Evolutionary conservation across 2,797 vertebrate species (phyloP).

Genomic region (Chaunax sp.): DNA sequence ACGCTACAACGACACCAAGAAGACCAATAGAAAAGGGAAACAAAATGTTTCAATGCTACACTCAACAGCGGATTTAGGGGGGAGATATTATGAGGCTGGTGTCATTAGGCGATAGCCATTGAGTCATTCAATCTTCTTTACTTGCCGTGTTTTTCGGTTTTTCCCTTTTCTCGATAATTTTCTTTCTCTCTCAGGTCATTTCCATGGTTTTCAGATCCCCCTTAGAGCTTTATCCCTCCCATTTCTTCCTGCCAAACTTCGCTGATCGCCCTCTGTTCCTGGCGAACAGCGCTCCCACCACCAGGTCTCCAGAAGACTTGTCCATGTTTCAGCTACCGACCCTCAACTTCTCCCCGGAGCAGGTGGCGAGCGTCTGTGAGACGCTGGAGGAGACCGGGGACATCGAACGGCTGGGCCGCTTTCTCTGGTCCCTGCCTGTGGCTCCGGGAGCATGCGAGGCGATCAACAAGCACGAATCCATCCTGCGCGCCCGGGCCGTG

Average conservation of each 20-base stretch:
- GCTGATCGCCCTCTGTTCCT: conserved; percentile 96
- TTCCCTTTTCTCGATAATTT: conserved; percentile 89
- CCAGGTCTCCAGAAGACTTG: conserved; percentile 98
- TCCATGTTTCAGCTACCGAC: conserved; percentile 99
- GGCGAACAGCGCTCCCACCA: conserved; percentile 94
- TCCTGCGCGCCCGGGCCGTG: conserved; percentile 97
- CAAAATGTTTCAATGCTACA: conserved; percentile 99
- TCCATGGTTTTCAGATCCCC: conserved; percentile 99
- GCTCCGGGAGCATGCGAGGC: conserved; percentile 98
- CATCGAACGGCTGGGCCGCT: conserved; percentile 98
- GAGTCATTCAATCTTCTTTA: conserved; percentile 96
- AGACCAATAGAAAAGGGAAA: conserved; percentile 99
- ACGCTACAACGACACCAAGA: conserved; percentile 97
- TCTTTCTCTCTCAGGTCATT: conserved; percentile 95
- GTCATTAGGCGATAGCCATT: conserved; percentile 99
- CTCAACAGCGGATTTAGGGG: conserved; percentile 99
- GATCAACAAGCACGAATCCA: conserved; percentile 99
- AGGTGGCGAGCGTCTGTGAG: conserved; percentile 99
- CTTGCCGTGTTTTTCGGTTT: conserved; percentile 86
- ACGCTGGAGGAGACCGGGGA: conserved; percentile 99
- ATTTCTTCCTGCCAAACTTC: conserved; percentile 99
- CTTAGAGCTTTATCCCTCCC: conserved; percentile 99
- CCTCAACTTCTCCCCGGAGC: conserved; percentile 99
- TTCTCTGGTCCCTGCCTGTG: conserved; percentile 98
- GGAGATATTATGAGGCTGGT: conserved; percentile 99